Base-by-base conservation (phyloP, 2,888 invertebrate genomes). In the Amphipyra berbera region DNA sequence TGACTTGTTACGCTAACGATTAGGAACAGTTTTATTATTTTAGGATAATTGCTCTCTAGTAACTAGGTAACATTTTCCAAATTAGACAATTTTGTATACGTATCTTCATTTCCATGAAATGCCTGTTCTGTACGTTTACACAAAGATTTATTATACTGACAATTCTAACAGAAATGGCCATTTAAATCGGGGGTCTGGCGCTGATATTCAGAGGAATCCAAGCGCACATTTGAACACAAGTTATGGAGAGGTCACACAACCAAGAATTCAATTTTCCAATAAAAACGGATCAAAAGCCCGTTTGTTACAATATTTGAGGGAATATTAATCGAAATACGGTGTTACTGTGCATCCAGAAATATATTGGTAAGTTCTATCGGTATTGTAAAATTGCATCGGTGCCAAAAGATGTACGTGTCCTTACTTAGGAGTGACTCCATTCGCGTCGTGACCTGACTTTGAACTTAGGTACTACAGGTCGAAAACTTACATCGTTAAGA, bases 161-260 rank as follows among this genome's bases (percentile, higher is more conserved):
- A 44, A 53, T 48, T 52, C 27, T 48, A 12, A 7, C 13, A 50
- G 10, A 37, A 68, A 68, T 47, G 15, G 6, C 30, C 30, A 0
- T 53, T 1, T 15, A 15, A 50, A 60, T 60, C 35, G 46, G 42
- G 48, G 66, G 55, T 50, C 59, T 15, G 21, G 14, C 21, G 46
- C 35, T 57, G 54, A 71, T 61, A 68, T 64, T 54, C 58, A 52
- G 40, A 53, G 53, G 56, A 73, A 62, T 56, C 49, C 21, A 61
- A 63, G 61, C 53, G 47, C 41, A 48, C 57, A 73, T 73, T 75
- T 58, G 56, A 64, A 65, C 49, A 66, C 48, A 72, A 76, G 56
- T 68, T 72, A 73, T 64, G 55, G 65, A 27, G 46, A 60, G 74
- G 67, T 71, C 59, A 55, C 38, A 45, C 13, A 27, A 57, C 45